A percentile compares a stretch with the other conserved stretches of the same genome.
These are phyloP conservation scores for Tipula lateralis DNA, from an alignment of 2,888 invertebrate species.

Conservation along the genomic window DNA sequence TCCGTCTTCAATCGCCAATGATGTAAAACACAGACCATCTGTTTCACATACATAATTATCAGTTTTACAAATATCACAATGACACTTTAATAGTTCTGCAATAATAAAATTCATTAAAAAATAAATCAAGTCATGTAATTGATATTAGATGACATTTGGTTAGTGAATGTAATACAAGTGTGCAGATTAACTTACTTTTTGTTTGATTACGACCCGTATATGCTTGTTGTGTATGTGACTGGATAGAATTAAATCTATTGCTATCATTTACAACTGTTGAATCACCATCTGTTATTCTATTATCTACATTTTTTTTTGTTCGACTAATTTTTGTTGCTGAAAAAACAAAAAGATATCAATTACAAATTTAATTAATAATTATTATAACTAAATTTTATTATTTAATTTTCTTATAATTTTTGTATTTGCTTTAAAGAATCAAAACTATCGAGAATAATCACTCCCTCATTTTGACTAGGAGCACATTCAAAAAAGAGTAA, in stretches of 20 bases:
- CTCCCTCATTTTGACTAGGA: too few relatives aligned
- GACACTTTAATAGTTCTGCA: conserved; percentile 61
- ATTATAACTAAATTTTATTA: neutral
- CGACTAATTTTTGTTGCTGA: neutral
- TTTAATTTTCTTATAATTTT: neutral
- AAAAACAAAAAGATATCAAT: too few relatives aligned
- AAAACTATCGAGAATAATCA: too few relatives aligned
- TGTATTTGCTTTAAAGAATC: too few relatives aligned
- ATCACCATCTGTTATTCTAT: neutral
- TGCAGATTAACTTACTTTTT: neutral
- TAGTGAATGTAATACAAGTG: neutral
- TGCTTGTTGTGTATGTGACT: neutral
- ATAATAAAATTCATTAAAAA: neutral
- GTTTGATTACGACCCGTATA: conserved; percentile 20
- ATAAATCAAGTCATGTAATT: neutral
- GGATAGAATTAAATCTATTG: conserved; percentile 13
- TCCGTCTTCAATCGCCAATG: conserved; percentile 62
- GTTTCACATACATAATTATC: conserved; percentile 79
- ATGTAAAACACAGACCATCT: conserved; percentile 83
- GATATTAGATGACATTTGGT: neutral
- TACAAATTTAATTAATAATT: neutral
- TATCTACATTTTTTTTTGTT: conserved; percentile 26
- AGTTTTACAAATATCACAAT: conserved; percentile 72
- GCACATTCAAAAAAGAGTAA: too few relatives aligned
- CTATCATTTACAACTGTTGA: conserved; percentile 19